Percentiles rank a stretch among this genome's conserved stretches.
phyloP scores from a whole-genome alignment of 2,888 invertebrate species.

The Acronicta psi region DNA sequence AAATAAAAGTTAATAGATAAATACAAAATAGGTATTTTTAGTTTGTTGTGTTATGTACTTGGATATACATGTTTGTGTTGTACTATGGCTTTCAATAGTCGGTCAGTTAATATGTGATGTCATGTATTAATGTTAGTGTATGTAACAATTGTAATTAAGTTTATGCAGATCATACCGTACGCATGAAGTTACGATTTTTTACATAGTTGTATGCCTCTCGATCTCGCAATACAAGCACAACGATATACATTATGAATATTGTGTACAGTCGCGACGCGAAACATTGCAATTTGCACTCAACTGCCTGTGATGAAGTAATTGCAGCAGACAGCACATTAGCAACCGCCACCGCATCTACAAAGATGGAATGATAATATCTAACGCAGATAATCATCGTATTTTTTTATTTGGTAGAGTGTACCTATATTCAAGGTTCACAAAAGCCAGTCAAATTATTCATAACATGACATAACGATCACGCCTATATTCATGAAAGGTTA shows the following conservation, averaged over 20 bases:
- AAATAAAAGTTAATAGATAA: too few species aligned
- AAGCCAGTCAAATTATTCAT: not conserved
- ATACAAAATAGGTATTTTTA: too few species aligned
- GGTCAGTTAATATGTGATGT: too few species aligned
- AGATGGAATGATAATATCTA: conserved; percentile 40
- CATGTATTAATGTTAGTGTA: too few species aligned
- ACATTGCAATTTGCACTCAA: conserved; percentile 60
- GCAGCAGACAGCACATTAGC: conserved; percentile 42
- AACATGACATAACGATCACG: too few species aligned
- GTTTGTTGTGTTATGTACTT: too few species aligned
- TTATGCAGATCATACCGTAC: conserved; percentile 26
- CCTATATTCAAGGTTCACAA: conserved; percentile 18
- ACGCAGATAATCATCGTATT: conserved; percentile 2
- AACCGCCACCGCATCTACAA: conserved; percentile 30
- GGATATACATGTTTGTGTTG: too few species aligned
- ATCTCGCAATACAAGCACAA: conserved; percentile 52
- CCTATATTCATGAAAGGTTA: too few species aligned
- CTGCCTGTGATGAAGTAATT: conserved; percentile 62
- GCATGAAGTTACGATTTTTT: conserved; percentile 29
- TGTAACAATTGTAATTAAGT: conserved; percentile 1
- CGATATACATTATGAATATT: conserved; percentile 65
- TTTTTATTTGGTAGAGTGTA: not conserved
- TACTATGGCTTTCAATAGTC: too few species aligned
- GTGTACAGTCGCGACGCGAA: conserved; percentile 66
- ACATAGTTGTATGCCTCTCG: conserved; percentile 26